These are phyloP conservation scores for Drosophila prosaltans DNA, from an alignment of 1,140 invertebrate genomes.

Conservation along the genomic window DNA sequence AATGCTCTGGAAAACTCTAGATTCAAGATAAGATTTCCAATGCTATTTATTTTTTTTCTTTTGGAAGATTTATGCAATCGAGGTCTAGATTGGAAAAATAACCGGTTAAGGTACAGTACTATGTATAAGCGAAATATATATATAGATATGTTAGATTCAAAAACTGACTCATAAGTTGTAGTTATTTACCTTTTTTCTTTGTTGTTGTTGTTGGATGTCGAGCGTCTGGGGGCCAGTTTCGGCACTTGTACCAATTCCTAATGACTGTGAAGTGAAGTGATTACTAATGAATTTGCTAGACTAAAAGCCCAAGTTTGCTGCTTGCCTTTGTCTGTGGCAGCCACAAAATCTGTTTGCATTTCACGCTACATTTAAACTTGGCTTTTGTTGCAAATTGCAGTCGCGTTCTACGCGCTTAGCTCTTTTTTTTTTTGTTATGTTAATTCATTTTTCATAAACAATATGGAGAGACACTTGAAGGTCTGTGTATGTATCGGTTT, in stretches of 20 bases:
- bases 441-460: slow-evolving; percentile 70
- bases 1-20: background rate
- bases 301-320: slow-evolving; percentile 52
- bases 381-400: slow-evolving; percentile 77
- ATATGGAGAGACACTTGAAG: slow-evolving; percentile 66
- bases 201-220: background rate
- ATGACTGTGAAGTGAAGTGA: slow-evolving; percentile 69
- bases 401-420: slow-evolving; percentile 60
- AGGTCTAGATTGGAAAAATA: background rate
- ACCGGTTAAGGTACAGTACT: slow-evolving; percentile 8
- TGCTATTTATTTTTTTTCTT: background rate
- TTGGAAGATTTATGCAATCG: too few species aligned
- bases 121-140: background rate
- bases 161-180: slow-evolving; percentile 42
- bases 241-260: slow-evolving; percentile 78
- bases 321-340: slow-evolving; percentile 39
- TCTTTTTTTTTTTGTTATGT: slow-evolving; percentile 51
- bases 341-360: slow-evolving; percentile 43
- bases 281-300: slow-evolving; percentile 73
- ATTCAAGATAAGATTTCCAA: background rate
- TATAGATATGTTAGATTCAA: background rate
- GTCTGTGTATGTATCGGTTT: slow-evolving; percentile 27
- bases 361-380: slow-evolving; percentile 43
- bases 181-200: slow-evolving; percentile 22
- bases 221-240: slow-evolving; percentile 17